phyloP scores from a whole-genome alignment of 2,797 vertebrate genomes.

The Holocentrus rufus region DNA sequence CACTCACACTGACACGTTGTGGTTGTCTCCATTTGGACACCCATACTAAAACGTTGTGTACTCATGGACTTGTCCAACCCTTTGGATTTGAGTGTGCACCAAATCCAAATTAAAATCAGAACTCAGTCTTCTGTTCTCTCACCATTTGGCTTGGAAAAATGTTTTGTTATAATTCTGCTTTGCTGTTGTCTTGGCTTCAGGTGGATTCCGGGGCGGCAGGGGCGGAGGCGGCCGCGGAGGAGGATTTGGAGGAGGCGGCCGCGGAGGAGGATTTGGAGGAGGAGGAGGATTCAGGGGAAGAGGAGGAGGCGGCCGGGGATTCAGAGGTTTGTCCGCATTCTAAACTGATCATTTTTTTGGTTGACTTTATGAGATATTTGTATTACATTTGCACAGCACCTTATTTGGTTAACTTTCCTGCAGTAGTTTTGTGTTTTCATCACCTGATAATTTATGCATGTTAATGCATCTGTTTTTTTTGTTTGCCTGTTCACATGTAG shows the following conservation, averaged over 20 bases:
- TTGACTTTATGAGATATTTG: no score
- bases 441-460: no score
- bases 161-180: background rate
- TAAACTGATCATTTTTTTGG: background rate
- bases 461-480: no score
- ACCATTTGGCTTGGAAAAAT: background rate
- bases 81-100: no score
- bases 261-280: conserved; percentile 66
- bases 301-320: conserved; percentile 86
- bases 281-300: conserved; percentile 50
- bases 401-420: no score
- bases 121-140: no score
- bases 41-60: no score
- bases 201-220: conserved; percentile 90
- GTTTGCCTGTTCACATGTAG: conserved; percentile 49
- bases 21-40: no score
- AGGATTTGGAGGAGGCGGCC: conserved; percentile 85
- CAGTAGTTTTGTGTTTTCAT: no score
- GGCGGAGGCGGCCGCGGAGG: conserved; percentile 84
- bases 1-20: background rate
- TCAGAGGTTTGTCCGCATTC: conserved; percentile 85
- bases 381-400: no score
- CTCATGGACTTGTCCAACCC: no score
- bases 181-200: conserved; percentile 65
- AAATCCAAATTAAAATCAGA: no score